These are phyloP conservation scores for Dryobotodes eremita DNA, from an alignment of 2,888 invertebrate genomes.

Conservation along the genomic window DNA sequence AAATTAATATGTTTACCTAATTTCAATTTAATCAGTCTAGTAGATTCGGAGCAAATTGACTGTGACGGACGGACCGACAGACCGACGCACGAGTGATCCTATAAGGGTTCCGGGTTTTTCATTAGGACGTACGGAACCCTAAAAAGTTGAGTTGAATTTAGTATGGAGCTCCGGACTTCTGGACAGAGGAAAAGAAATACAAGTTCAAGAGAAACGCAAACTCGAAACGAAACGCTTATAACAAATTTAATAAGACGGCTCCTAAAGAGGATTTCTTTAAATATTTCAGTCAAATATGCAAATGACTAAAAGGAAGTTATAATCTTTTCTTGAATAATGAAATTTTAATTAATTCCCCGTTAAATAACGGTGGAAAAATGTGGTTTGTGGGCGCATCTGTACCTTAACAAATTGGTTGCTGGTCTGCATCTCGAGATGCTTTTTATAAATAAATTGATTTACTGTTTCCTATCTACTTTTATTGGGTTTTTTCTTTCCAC, in stretches of 20 bases:
- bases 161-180: constrained; percentile 72
- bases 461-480: constrained; percentile 15
- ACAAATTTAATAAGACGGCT: constrained; percentile 84
- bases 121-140: too few species aligned
- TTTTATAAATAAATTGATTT: constrained; percentile 54
- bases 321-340: constrained; percentile 85
- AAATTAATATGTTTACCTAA: too few species aligned
- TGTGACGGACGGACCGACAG: too few species aligned
- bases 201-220: constrained; percentile 75
- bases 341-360: constrained; percentile 83
- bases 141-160: constrained; percentile 72
- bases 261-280: constrained; percentile 82
- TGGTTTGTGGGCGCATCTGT: constrained; percentile 64
- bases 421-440: constrained; percentile 24
- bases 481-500: constrained; percentile 20
- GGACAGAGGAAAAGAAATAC: constrained; percentile 76
- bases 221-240: constrained; percentile 79
- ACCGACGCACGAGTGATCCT: too few species aligned
- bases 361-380: constrained; percentile 75
- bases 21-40: too few species aligned
- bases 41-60: too few species aligned
- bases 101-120: too few species aligned
- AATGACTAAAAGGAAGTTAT: constrained; percentile 84
- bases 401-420: constrained; percentile 65
- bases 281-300: constrained; percentile 85